Evolutionary conservation across 2,113 vertebrate genomes (phyloP).

Genomic region (Megaptera novaeangliae): DNA sequence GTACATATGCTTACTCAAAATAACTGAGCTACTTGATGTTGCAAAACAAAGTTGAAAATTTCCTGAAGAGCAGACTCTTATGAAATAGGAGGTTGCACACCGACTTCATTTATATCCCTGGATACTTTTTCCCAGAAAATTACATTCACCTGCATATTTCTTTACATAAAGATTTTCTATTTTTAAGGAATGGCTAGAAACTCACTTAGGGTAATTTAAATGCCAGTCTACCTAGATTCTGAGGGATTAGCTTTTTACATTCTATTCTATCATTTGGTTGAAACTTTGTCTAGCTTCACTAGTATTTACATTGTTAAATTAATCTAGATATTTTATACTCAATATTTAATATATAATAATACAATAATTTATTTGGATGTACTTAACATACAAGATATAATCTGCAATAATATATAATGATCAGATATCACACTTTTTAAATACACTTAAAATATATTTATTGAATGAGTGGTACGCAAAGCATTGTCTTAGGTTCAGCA

Average conservation of each 20-base stretch:
- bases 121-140: constrained; percentile 61
- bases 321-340: not conserved
- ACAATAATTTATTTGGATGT: not conserved
- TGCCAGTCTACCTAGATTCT: not conserved
- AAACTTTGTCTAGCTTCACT: not conserved
- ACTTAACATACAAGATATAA: not conserved
- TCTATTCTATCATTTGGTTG: not conserved
- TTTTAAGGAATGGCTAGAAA: constrained; percentile 44
- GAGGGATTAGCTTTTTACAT: not conserved
- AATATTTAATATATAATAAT: not conserved
- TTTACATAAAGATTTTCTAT: constrained; percentile 60
- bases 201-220: not conserved
- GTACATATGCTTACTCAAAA: constrained; percentile 59
- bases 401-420: not conserved
- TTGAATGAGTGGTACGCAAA: not conserved
- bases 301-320: not conserved
- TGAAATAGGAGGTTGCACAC: constrained; percentile 33
- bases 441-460: not conserved
- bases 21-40: constrained; percentile 38
- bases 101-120: constrained; percentile 45
- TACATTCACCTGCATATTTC: constrained; percentile 44
- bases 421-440: not conserved
- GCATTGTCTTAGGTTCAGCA: not conserved
- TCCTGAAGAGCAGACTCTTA: constrained; percentile 43
- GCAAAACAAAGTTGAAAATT: constrained; percentile 49